Conservation (phyloP, 2,113 vertebrate species). For the Paramisgurnus dabryanus region DNA sequence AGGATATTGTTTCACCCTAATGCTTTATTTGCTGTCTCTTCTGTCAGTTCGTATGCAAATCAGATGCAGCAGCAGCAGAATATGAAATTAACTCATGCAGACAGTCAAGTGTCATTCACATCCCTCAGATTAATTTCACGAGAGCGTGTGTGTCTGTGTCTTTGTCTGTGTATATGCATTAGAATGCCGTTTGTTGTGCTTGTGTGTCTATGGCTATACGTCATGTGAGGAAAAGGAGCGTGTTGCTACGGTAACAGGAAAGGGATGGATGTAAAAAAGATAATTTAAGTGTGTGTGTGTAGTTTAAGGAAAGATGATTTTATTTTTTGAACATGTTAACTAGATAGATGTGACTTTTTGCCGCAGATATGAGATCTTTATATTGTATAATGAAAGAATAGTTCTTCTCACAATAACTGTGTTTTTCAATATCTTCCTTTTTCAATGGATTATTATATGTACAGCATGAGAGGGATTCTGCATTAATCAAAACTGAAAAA, state of each 20-base stretch:
- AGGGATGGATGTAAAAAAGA: conserved; percentile 12
- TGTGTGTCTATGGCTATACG: conserved; percentile 34
- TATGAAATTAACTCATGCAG: conserved; percentile 43
- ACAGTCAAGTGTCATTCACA: conserved; percentile 51
- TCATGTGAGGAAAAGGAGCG: conserved; percentile 15
- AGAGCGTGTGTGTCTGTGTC: conserved; percentile 11
- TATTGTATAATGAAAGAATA: conserved; percentile 21
- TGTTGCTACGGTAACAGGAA: conserved; percentile 39
- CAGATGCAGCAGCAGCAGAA: conserved; percentile 21
- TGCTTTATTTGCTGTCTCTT: conserved; percentile 30
- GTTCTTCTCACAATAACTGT: neutral
- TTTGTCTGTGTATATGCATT: conserved; percentile 2
- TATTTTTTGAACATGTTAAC: neutral
- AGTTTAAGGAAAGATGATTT: conserved; percentile 1
- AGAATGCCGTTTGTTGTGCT: conserved; percentile 18
- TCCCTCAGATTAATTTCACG: conserved; percentile 44
- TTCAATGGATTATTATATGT: neutral
- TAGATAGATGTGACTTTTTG: conserved; percentile 26
- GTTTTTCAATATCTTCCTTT: neutral
- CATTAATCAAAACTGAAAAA: conserved; percentile 5
- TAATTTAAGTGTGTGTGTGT: conserved; percentile 21
- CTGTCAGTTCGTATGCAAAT: conserved; percentile 46
- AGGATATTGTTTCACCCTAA: conserved; percentile 32
- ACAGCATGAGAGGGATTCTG: neutral
- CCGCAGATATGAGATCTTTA: conserved; percentile 4